Evolutionary conservation across 2,797 vertebrate genomes (phyloP), one percentile per base, ranked within the genome.

Genomic region (Ctenopoma kingsleyae): DNA sequence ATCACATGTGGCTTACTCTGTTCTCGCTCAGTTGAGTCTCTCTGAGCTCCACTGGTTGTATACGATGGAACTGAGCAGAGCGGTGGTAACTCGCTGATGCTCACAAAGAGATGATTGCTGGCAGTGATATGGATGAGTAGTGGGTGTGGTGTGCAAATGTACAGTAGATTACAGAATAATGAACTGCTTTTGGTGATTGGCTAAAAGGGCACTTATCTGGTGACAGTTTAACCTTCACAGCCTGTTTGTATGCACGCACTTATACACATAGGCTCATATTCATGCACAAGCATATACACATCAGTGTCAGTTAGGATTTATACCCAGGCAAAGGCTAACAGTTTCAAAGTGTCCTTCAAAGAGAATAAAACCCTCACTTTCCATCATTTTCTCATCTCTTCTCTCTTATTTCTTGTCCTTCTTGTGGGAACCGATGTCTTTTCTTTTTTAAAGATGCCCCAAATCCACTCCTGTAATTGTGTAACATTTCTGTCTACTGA

Each of bases 1-100:
- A 87, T 89, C 83, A 69, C 62, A 83, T 81, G 76, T 81, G 74
- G 68, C 79, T 80, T 74, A 76, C 61, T 81, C 66, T 57, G 80
- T 78, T 81, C 67, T 74, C 5, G n/a, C 66, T 69, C 57, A 43
- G 63, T 52, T 58, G 77, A 80, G 56, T 79, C 64, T 65, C 36
- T 74, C 57, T 59, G 78, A 67, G 61, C 27, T 5, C 51, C 49
- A 40, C 44, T 65, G 74, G 82, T 83, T 80, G 73, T 76, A 58
- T 75, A 51, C 65, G 66, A 68, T 52, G 58, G 76, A 69, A 66
- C 4, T 63, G 71, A 82, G 79, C 68, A 46, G 72, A 67, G 61
- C 5, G 4, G 36, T 57, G 32, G 69, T 70, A 65, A 85, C 79
- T 79, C 41, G 6, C 50, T 51, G 79, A 79, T 65, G 70, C 65